phyloP scores from a whole-genome alignment of 2,888 invertebrate genomes.

The Acleris sparsana region DNA sequence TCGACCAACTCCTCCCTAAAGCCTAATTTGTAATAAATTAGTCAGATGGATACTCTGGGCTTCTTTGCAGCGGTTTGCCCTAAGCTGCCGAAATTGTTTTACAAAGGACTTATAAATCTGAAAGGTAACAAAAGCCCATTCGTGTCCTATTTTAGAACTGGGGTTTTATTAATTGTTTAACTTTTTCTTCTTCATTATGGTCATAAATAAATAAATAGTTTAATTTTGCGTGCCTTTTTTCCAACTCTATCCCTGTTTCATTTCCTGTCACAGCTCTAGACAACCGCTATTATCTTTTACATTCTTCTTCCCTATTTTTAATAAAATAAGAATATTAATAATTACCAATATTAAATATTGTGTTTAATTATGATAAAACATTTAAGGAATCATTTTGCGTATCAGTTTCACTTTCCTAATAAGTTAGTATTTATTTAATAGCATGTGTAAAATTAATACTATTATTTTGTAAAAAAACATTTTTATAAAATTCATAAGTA shows the following conservation, averaged over 20 bases:
- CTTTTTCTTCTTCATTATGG: too few relatives aligned
- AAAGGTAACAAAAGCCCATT: too few relatives aligned
- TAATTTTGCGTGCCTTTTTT: background rate
- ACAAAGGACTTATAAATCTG: too few relatives aligned
- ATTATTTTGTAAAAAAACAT: slow-evolving; percentile 1
- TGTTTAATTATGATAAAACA: background rate
- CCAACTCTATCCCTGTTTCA: slow-evolving; percentile 24
- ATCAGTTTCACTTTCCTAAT: background rate
- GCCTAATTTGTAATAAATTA: too few relatives aligned
- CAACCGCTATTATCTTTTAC: background rate
- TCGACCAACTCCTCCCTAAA: too few relatives aligned
- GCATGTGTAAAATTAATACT: background rate
- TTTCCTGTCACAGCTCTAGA: slow-evolving; percentile 18
- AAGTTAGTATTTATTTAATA: slow-evolving; percentile 14
- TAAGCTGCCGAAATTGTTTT: too few relatives aligned
- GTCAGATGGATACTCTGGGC: too few relatives aligned
- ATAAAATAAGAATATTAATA: background rate
- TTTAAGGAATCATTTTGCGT: background rate
- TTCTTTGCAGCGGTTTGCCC: too few relatives aligned
- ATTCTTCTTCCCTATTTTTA: slow-evolving; percentile 1
- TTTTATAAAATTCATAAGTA: slow-evolving; percentile 13
- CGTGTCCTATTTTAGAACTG: too few relatives aligned
- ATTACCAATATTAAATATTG: slow-evolving; percentile 2
- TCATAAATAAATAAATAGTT: too few relatives aligned
- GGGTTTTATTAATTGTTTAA: too few relatives aligned